Conservation (phyloP, 2,113 vertebrate genomes). For the Numida meleagris region DNA sequence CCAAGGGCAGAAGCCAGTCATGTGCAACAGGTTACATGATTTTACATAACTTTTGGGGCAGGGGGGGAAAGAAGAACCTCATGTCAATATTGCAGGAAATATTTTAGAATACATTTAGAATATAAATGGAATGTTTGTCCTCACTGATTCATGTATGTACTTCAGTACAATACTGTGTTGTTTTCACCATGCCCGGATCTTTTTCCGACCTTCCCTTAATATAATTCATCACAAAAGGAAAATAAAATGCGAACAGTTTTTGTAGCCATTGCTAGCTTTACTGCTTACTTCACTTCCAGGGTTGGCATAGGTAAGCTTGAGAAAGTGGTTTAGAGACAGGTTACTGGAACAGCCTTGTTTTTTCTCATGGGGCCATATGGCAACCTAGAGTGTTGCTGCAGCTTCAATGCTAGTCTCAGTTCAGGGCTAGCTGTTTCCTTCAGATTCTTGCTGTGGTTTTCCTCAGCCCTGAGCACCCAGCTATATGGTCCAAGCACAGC, state of each 20-base stretch:
- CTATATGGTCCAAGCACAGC: background rate
- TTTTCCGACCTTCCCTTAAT: background rate
- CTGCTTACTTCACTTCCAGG: background rate
- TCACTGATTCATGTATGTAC: background rate
- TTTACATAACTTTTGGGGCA: background rate
- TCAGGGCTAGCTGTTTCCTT: background rate
- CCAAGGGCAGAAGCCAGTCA: conserved; percentile 13
- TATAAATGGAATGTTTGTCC: background rate
- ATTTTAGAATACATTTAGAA: background rate
- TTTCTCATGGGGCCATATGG: background rate
- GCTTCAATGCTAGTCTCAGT: background rate
- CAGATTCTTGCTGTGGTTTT: background rate
- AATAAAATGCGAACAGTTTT: background rate
- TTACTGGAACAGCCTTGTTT: background rate
- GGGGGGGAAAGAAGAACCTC: background rate
- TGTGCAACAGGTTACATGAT: conserved; percentile 10
- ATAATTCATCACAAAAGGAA: background rate
- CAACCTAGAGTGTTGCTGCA: background rate
- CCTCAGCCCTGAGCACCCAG: background rate
- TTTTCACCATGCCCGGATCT: background rate
- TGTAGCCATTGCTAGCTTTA: background rate
- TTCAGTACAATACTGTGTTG: background rate
- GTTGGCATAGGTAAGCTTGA: background rate
- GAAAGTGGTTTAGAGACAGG: background rate
- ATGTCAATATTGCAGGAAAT: background rate